Evolutionary conservation across 2,797 vertebrate species (phyloP), one percentile per base, ranked within the genome.

Genomic region (Platalea minor): DNA sequence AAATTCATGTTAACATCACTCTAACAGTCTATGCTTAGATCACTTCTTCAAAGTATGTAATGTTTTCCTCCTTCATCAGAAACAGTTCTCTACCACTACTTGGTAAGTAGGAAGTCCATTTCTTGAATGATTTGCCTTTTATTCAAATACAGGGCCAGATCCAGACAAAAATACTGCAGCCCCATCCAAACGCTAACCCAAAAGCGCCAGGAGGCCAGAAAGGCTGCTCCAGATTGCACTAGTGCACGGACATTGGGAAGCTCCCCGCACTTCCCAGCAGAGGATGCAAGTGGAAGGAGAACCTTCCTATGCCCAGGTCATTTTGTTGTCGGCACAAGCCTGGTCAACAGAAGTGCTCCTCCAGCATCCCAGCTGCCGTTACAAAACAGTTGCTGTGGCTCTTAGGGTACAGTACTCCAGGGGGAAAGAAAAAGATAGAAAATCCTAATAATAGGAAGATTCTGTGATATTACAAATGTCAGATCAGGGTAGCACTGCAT

Each of bases 401-500:
- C 24, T 68, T 23, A 64, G 35, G 46, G 53, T n/a, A 56, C 1
- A 1, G 41, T 37, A 59, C 28, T 77, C 37, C 13, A 4, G 28
- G 23, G 26, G 13, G 39, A 3, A 3, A 15, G 26, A 19, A 56
- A 51, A 46, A 50, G 29, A 48, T 48, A 70, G 45, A 86, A 37
- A 68, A 14, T 76, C 21, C 83, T 95, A 90, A 82, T 74, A 85
- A 87, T 24, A 74, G 84, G 56, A 92, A 72, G 74, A 87, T 64
- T 87, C 75, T 82, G n/a, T 18, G 33, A 59, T 74, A 80, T 25
- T 91, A 77, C 61, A 95, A 83, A 91, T 91, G 91, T 77, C 88
- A 88, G 50, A 86, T 54, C 33, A 85, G 56, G 61, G 81, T 48
- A 91, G 45, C 0, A 0, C 85, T 67, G 90, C 50, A 45, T 91